phyloP scores from a whole-genome alignment of 2,113 vertebrate genomes.

The Clarias macrocephalus region DNA sequence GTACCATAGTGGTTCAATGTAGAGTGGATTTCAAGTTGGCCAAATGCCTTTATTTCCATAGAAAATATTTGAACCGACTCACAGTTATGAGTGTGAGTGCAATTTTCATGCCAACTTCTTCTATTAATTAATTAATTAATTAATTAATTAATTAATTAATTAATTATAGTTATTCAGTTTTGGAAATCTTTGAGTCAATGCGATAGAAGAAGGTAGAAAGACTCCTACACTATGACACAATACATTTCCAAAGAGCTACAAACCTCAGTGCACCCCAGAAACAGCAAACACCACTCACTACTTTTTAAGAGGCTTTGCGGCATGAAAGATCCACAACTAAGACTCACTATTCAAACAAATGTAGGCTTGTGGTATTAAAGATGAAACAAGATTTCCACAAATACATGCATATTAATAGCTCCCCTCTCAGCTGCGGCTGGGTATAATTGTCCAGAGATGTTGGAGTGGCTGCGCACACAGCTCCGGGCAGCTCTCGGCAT shows the following conservation, averaged over 20 bases:
- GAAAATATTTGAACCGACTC: neutral
- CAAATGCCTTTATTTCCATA: neutral
- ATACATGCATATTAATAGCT: slow-evolving; percentile 67
- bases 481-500: slow-evolving; percentile 71
- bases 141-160: no score
- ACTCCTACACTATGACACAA: neutral
- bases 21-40: neutral
- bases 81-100: no score
- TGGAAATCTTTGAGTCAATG: neutral
- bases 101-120: no score
- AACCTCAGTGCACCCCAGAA: neutral
- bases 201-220: neutral
- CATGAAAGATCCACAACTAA: neutral
- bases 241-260: neutral
- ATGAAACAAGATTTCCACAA: slow-evolving; percentile 49
- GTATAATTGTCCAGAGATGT: slow-evolving; percentile 70
- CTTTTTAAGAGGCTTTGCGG: neutral
- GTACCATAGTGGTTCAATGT: neutral
- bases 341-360: slow-evolving; percentile 52
- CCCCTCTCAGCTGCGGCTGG: slow-evolving; percentile 58
- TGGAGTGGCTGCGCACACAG: slow-evolving; percentile 59
- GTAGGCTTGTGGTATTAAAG: slow-evolving; percentile 52
- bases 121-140: neutral
- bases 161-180: no score
- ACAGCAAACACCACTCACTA: neutral